Percentiles rank a stretch among this genome's conserved stretches.
Evolutionary conservation across 2,888 invertebrate species (phyloP).

Genomic region (Hydriomena furcata): DNA sequence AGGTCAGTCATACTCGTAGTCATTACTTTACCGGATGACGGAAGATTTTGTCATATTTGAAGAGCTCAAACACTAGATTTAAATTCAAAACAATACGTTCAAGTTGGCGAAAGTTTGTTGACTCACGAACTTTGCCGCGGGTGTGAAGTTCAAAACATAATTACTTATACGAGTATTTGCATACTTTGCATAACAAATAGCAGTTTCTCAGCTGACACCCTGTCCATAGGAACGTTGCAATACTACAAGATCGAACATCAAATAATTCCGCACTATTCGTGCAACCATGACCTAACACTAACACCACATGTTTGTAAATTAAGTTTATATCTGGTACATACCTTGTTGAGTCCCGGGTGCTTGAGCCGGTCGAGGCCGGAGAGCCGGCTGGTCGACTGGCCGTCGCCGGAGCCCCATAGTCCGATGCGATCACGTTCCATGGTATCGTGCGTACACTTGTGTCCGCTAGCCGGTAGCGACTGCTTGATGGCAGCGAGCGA

Average conservation of each 20-base stretch:
- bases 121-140: constrained; percentile 56
- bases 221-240: constrained; percentile 22
- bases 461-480: constrained; percentile 57
- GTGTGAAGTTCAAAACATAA: constrained; percentile 54
- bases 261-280: constrained; percentile 53
- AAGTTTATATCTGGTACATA: constrained; percentile 47
- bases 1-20: not conserved
- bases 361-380: constrained; percentile 87
- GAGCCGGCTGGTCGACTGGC: constrained; percentile 77
- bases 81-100: constrained; percentile 22
- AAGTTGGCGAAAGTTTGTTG: constrained; percentile 51
- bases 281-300: constrained; percentile 63
- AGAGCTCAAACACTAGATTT: not conserved
- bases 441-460: constrained; percentile 59
- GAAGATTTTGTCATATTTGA: constrained; percentile 5
- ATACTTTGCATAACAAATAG: constrained; percentile 52
- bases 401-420: constrained; percentile 85
- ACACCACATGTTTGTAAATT: constrained; percentile 34
- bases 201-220: constrained; percentile 14
- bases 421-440: constrained; percentile 86
- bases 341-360: constrained; percentile 89
- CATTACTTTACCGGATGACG: constrained; percentile 1
- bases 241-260: constrained; percentile 28
- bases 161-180: no score
- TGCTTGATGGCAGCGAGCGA: constrained; percentile 55